Evolutionary conservation across 2,888 invertebrate species (phyloP), one percentile per base, ranked within the genome.

Genomic region (Ectobius pallidus): DNA sequence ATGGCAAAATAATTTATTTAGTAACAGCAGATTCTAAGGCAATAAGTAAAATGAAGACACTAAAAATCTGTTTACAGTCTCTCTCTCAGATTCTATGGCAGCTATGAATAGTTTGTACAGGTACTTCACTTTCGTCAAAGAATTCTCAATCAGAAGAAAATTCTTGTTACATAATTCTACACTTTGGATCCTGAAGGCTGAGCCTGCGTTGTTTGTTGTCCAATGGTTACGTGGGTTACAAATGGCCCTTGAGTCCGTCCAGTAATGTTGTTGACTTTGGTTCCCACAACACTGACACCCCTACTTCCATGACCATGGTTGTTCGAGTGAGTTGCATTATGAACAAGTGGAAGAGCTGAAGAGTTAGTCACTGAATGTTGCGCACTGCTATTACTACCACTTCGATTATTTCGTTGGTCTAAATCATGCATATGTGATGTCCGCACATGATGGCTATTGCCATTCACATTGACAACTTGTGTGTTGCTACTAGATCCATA

Each of bases 161-260:
- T 58, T n/a, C 27, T 30, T 58, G 6, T 30, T 30, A 58, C 27
- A 30, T 58, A 58, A 27, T 30, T 9, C 30, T 65, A 65, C 11
- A 65, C 65, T 44, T 65, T 65, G n/a, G 65, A 65, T 25, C 65
- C 65, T 18, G 65, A 30, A n/a, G 65, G 65, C 30, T 65, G 65
- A 27, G 27, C 22, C 42, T 65, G 63, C 1, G 18, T 32, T 7
- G 18, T 34, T 20, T 76, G 77, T 73, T 80, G 79, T 4, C 88
- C 85, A 75, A 89, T 88, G 61, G 87, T 88, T 49, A 89, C 88
- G 77, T 89, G 89, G 0, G 89, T 89, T 2, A 89, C 85, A 77
- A 88, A 89, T 0, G 89, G 89, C 0, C 88, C 89, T 22, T 87
- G 84, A 39, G 71, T 52, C 63, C 75, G 70, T 9, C 67, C 44